phyloP scores from a whole-genome alignment of 2,797 vertebrate species.

The Chelidonichthys spinosus region DNA sequence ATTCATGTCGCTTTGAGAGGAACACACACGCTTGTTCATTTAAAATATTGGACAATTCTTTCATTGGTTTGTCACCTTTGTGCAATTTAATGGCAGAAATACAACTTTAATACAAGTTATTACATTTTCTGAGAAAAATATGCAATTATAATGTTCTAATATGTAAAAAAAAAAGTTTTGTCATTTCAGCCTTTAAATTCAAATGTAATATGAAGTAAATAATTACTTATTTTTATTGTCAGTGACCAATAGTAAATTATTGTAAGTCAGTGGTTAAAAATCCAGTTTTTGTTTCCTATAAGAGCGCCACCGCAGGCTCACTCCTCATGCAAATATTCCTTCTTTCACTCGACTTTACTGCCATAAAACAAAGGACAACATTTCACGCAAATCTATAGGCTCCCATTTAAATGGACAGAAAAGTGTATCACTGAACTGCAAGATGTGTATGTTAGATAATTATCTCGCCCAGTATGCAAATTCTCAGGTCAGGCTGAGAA shows the following conservation, averaged over 20 bases:
- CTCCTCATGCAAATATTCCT: constrained; percentile 34
- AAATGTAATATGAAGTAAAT: neutral
- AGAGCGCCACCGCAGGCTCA: neutral
- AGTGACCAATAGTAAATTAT: neutral
- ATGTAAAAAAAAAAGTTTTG: neutral
- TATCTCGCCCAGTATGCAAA: constrained; percentile 77
- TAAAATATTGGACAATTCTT: neutral
- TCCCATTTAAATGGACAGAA: constrained; percentile 27
- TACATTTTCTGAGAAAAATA: neutral
- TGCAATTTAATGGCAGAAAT: neutral
- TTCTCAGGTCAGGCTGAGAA: constrained; percentile 51
- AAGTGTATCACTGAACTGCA: constrained; percentile 29
- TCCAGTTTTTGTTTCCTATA: neutral
- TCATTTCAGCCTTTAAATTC: neutral
- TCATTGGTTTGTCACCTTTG: neutral
- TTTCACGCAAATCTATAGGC: neutral
- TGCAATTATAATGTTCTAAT: neutral
- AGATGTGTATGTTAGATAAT: constrained; percentile 37
- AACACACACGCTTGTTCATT: neutral
- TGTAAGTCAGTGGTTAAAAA: neutral
- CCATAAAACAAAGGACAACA: constrained; percentile 14
- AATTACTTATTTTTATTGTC: neutral
- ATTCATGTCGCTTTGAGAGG: neutral
- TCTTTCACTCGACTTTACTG: neutral
- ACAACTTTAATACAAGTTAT: neutral